phyloP scores from a whole-genome alignment of 2,113 vertebrate genomes.

The Clupea harengus region DNA sequence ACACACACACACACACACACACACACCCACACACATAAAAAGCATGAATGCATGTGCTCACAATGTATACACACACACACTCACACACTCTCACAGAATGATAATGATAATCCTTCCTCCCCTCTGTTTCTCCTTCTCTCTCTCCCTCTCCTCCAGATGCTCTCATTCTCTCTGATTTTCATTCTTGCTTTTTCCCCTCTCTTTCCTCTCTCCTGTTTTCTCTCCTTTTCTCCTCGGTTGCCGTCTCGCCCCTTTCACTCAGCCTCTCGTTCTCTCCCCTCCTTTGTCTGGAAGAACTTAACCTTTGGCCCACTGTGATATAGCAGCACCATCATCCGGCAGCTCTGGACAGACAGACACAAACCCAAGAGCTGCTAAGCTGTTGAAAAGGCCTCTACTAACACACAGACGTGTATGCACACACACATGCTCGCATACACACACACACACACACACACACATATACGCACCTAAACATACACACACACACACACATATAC shows the following conservation, averaged over 20 bases:
- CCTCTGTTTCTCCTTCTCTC: neutral
- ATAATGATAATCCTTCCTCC: constrained; percentile 12
- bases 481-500: constrained; percentile 40
- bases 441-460: neutral
- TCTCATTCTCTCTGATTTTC: neutral
- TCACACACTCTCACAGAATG: neutral
- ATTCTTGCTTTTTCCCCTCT: neutral
- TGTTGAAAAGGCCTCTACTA: constrained; percentile 53
- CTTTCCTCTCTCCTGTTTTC: neutral
- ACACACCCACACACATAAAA: neutral
- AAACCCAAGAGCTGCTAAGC: constrained; percentile 44
- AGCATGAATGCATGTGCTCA: neutral
- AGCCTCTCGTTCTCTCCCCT: constrained; percentile 27
- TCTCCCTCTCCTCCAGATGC: neutral
- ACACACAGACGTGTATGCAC: constrained; percentile 26
- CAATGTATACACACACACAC: neutral
- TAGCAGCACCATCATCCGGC: constrained; percentile 49
- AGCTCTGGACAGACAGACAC: constrained; percentile 45
- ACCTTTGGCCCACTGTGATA: constrained; percentile 5
- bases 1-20: neutral
- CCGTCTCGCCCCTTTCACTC: neutral
- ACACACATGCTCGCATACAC: constrained; percentile 25
- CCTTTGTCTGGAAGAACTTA: constrained; percentile 29
- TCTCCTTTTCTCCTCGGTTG: neutral
- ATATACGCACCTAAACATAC: neutral